A percentile compares a stretch with the other conserved stretches of the same genome.
Conservation (phyloP, 2,797 vertebrate genomes). For the Chlorospingus semifuscus region DNA sequence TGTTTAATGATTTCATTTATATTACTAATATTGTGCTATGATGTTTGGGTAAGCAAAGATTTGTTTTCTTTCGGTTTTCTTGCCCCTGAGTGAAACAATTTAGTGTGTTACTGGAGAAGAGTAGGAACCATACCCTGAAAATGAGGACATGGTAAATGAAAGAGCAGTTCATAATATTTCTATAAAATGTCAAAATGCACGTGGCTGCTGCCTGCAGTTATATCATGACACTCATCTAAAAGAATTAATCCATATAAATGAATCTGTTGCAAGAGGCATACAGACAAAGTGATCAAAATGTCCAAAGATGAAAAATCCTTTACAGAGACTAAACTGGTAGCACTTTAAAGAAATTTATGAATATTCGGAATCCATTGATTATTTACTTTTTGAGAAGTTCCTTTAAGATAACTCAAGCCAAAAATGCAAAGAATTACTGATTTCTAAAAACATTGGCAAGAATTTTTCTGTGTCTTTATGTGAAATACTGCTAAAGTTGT, state of each 20-base stretch:
- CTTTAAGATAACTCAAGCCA: background rate
- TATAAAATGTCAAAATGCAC: background rate
- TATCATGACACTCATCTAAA: background rate
- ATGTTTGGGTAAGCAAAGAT: background rate
- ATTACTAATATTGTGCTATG: background rate
- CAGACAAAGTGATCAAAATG: background rate
- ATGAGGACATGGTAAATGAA: background rate
- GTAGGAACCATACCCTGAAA: background rate
- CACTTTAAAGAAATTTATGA: background rate
- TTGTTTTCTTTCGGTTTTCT: background rate
- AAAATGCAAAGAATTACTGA: background rate
- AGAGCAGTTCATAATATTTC: background rate
- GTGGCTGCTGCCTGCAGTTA: background rate
- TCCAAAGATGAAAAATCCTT: background rate
- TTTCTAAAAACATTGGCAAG: background rate
- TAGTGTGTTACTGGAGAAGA: background rate
- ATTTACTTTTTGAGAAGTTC: background rate
- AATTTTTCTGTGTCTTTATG: background rate
- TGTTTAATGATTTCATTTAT: background rate
- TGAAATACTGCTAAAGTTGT: background rate
- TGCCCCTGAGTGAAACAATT: background rate
- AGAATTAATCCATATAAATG: background rate
- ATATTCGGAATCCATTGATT: background rate
- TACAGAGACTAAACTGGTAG: background rate
- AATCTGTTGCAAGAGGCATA: background rate